These are phyloP conservation scores for Planiliza haematocheilus DNA, from an alignment of 2,113 vertebrate genomes.

Conservation along the genomic window DNA sequence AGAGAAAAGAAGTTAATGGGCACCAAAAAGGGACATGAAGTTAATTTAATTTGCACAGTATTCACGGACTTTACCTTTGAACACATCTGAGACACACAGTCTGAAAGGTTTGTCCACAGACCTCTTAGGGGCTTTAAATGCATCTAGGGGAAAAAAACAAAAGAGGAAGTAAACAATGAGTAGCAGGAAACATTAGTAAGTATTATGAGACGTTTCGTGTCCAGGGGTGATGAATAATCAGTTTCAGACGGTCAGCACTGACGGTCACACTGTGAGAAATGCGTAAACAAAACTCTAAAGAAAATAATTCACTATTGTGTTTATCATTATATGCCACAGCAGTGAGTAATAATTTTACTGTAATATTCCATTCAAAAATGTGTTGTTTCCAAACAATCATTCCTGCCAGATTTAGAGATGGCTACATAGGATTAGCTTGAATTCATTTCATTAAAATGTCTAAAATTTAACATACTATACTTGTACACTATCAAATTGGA, in stretches of 20 bases:
- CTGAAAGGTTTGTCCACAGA: conserved; percentile 96
- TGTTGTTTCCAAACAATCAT: too few species aligned
- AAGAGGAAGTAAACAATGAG: conserved; percentile 5
- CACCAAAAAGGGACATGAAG: background rate
- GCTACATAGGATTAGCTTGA: too few species aligned
- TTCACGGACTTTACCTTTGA: conserved; percentile 90
- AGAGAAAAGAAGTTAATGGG: conserved; percentile 36
- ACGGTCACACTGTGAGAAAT: background rate
- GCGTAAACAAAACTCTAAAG: background rate
- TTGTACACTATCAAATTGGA: too few species aligned
- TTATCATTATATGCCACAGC: background rate
- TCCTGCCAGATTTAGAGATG: too few species aligned
- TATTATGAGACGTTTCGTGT: background rate
- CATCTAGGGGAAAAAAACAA: conserved; percentile 77
- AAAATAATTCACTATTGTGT: background rate
- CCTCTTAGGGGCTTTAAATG: conserved; percentile 92
- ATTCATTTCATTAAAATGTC: too few species aligned
- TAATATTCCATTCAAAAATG: too few species aligned
- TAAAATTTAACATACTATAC: too few species aligned
- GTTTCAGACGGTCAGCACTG: conserved; percentile 14
- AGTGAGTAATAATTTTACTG: background rate
- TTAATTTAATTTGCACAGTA: background rate
- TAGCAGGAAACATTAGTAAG: background rate
- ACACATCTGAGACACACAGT: conserved; percentile 95
- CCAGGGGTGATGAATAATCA: conserved; percentile 29